Evolutionary conservation across 2,797 vertebrate species (phyloP), one percentile per base, ranked within the genome.

Genomic region (Heteromormyrus szaboi): DNA sequence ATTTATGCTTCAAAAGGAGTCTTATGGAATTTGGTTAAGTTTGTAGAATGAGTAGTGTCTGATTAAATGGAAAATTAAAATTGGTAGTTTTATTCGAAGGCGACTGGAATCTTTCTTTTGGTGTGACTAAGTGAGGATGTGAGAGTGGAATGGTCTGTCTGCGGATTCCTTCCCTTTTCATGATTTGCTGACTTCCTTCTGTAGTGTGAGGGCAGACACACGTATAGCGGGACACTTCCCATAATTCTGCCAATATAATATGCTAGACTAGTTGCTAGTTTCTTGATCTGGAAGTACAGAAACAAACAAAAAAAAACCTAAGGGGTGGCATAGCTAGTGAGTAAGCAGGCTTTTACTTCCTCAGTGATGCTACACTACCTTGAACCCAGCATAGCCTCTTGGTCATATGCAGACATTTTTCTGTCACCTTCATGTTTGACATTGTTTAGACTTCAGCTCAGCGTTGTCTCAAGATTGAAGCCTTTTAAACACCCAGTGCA

Each of bases 41-140:
- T 86, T 89, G 79, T 89, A 88, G 87, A 88, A 72, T 89, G 91
- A 88, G 88, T 79, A 81, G 51, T 83, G 87, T 59, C 11, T 81
- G 72, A 48, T 51, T 53, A 50, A 79, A 79, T 33, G 68, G 22
- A 88, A 50, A 85, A 85, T 65, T 62, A 56, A 53, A 89, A 56
- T 53, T 19, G 14, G 46, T 72, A 65, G 48, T 86, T 89, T 86
- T 72, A 86, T 89, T 72, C 37, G 11, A 53, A 76, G 62, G 48
- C n/a, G 48, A 54, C 84, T 68, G 41, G 33, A 41, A 9, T 84
- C 54, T 11, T 85, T 19, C 29, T 87, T 25, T 85, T 84, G 22
- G n/a, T 48, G 17, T 89, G 86, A 68, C 65, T 37, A 3, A 59
- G 11, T 53, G 44, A 17, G 22, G n/a, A 50, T 12, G n/a, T 9